Evolutionary conservation across 2,888 invertebrate species (phyloP), one percentile per base, ranked within the genome.

Genomic region (Meloe dianella): DNA sequence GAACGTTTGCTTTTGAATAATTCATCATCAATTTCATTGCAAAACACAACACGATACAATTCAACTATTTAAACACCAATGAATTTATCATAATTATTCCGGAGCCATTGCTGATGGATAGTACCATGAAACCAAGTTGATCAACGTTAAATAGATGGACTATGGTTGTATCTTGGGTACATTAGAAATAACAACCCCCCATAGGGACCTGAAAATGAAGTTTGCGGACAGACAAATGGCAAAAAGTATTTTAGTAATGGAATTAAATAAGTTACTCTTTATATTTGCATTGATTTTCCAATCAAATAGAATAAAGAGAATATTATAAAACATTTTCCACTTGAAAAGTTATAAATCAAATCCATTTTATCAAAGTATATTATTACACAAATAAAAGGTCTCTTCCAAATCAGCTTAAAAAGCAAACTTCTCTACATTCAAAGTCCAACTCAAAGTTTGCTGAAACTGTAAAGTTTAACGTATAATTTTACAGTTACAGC

Each of bases 401-500:
- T 51, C 22, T 47, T 10, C 1, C 12, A 51, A 51, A 51, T 51
- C 51, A 51, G 22, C 51, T 51, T 51, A 51, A 51, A 51, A 59
- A 24, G 20, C 24, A 24, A 59, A 38, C 59, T 59, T 59, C 35
- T 17, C 30, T 32, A 4, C 24, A 27, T 58, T 58, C 17, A 30
- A 35, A 47, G 51, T 51, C 51, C 51, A 22, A 51, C 24, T 38
- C 20, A 7, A 59, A 59, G 59, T 59, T 59, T 22, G 10, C 22
- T 35, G 20, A 59, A 30, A 22, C 59, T 59, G 35, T 35, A 59
- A 59, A 59, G 59, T 59, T 59, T 17, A 20, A 29, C 22, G 35
- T 59, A 59, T 59, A 59, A 35, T 59, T 51, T 59, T 59, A 59
- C 59, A 38, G 20, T 59, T 32, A 38, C 38, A 14, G 59, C 59